Conservation (phyloP, 2,113 vertebrate genomes). For the Orycteropus afer region DNA sequence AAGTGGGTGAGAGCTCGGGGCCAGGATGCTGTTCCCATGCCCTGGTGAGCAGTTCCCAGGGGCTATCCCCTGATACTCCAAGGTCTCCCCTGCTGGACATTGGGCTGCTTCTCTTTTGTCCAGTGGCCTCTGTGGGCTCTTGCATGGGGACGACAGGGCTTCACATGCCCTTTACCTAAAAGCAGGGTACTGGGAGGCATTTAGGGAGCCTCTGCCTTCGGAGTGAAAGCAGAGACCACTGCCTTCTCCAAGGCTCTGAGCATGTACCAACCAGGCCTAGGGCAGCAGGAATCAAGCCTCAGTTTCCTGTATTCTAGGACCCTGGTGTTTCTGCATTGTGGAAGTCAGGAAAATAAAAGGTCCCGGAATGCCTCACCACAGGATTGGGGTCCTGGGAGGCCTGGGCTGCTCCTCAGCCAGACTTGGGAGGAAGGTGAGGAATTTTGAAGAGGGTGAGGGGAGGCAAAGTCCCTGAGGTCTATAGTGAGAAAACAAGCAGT, state of each 20-base stretch:
- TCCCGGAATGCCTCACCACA: background rate
- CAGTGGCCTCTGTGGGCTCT: background rate
- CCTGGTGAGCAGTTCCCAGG: background rate
- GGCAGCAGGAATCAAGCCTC: background rate
- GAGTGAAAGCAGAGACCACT: background rate
- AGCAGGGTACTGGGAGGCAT: background rate
- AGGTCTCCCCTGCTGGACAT: background rate
- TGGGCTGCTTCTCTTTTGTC: background rate
- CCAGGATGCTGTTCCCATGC: accelerated
- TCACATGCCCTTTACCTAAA: background rate
- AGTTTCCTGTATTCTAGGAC: background rate
- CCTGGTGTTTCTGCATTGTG: background rate
- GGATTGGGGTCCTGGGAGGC: background rate
- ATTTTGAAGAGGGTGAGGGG: background rate
- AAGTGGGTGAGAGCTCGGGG: background rate
- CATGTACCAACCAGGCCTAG: background rate
- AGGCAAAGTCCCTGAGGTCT: background rate
- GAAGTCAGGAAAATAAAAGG: background rate
- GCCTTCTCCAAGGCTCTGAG: background rate
- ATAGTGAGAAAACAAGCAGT: background rate
- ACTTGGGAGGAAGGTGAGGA: background rate
- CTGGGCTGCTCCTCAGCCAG: background rate
- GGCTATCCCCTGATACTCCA: background rate
- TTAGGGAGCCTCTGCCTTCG: background rate
- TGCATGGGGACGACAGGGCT: background rate